phyloP scores from a whole-genome alignment of 2,797 vertebrate species.

The Argentina silus region DNA sequence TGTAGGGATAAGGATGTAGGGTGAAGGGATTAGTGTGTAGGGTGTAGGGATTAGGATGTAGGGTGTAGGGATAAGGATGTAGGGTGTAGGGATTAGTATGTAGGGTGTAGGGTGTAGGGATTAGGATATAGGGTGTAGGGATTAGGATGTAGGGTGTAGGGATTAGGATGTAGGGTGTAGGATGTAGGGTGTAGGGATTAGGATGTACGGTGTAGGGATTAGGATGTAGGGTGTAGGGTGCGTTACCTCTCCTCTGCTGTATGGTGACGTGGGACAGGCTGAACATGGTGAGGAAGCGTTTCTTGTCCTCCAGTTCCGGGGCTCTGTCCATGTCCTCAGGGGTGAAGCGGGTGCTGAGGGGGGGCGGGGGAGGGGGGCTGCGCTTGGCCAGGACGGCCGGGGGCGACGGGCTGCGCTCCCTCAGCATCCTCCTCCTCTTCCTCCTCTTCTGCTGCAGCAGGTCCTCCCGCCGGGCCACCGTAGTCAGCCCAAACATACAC shows the following conservation, averaged over 20 bases:
- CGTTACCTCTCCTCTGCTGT: constrained; percentile 90
- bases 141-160: background rate
- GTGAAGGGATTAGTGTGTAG: background rate
- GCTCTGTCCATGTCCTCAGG: constrained; percentile 95
- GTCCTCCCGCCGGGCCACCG: constrained; percentile 87
- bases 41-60: background rate
- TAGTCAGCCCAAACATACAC: constrained; percentile 89
- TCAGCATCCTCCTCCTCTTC: constrained; percentile 91
- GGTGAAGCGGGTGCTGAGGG: constrained; percentile 91
- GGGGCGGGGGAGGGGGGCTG: constrained; percentile 79
- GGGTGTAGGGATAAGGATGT: background rate
- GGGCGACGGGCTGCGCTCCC: constrained; percentile 92
- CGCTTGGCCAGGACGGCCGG: constrained; percentile 85
- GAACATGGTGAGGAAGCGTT: constrained; percentile 94
- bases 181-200: background rate
- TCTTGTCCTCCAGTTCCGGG: constrained; percentile 96
- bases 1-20: too few relatives aligned
- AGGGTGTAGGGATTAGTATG: too few relatives aligned
- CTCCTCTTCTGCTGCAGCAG: constrained; percentile 90
- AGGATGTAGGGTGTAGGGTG: constrained; percentile 14
- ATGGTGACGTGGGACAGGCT: constrained; percentile 91
- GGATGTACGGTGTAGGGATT: background rate
- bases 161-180: background rate
- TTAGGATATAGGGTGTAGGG: background rate
- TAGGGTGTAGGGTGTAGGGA: background rate